Evolutionary conservation across 2,113 vertebrate genomes (phyloP).

Genomic region (Pipa parva): DNA sequence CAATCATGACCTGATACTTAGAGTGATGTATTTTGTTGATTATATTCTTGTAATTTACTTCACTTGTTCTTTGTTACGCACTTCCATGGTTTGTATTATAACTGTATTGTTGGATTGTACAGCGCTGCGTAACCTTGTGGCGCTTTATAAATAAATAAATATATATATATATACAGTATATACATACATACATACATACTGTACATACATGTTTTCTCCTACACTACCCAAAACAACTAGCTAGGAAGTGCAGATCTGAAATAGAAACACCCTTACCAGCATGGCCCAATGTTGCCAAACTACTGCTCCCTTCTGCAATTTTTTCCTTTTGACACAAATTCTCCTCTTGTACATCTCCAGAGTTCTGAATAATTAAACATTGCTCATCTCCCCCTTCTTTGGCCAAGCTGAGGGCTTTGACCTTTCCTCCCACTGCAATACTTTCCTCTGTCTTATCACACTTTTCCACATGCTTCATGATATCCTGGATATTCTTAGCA

Average conservation of each 20-base stretch:
- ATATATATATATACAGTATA: too few species aligned
- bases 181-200: too few species aligned
- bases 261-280: not conserved
- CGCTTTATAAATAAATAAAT: too few species aligned
- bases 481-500: slow-evolving; percentile 43
- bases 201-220: not conserved
- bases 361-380: not conserved
- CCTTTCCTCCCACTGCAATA: not conserved
- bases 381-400: fast-evolving
- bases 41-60: too few species aligned
- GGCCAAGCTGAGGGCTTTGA: fast-evolving
- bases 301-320: slow-evolving; percentile 12
- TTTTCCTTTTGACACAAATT: fast-evolving
- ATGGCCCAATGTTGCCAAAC: not conserved
- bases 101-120: too few species aligned
- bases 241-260: slow-evolving; percentile 1
- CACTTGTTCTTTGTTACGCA: too few species aligned
- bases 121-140: too few species aligned
- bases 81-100: too few species aligned
- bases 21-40: too few species aligned
- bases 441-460: not conserved
- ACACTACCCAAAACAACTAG: slow-evolving; percentile 43
- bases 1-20: too few species aligned
- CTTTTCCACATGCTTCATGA: slow-evolving; percentile 44
- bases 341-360: fast-evolving